Percentiles rank a stretch among this genome's conserved stretches.
phyloP scores from a whole-genome alignment of 2,888 invertebrate species.

The Cryptocheilus praepositus region DNA sequence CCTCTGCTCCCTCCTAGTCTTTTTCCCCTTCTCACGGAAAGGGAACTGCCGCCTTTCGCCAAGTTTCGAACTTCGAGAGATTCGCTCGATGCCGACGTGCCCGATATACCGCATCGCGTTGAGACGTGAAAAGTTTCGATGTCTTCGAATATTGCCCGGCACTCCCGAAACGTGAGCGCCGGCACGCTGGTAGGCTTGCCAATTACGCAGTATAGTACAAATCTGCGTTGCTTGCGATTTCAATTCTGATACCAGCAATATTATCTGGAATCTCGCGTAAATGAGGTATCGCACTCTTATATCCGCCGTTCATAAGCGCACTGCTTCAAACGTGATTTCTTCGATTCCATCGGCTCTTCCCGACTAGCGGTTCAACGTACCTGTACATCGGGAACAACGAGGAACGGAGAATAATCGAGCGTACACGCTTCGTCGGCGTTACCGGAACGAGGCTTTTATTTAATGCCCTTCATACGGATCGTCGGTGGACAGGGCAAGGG shows the following conservation, averaged over 20 bases:
- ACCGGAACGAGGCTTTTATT: constrained; percentile 24
- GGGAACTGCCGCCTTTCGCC: constrained; percentile 18
- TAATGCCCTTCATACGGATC: constrained; percentile 62
- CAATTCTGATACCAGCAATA: too few relatives aligned
- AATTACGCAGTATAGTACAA: too few relatives aligned
- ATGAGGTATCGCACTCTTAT: too few relatives aligned
- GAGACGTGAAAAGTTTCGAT: constrained; percentile 2
- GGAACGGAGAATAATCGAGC: constrained; percentile 16
- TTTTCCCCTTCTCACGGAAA: constrained; percentile 8
- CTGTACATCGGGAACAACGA: background rate
- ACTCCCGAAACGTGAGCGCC: constrained; percentile 1
- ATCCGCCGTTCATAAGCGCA: background rate
- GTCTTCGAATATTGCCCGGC: constrained; percentile 10
- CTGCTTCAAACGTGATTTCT: background rate
- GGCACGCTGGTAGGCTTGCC: too few relatives aligned
- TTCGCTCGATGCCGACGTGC: constrained; percentile 6
- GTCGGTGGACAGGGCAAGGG: constrained; percentile 56
- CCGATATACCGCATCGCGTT: constrained; percentile 12
- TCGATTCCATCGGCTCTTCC: too few relatives aligned
- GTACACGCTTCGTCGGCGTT: constrained; percentile 15
- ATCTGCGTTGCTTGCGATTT: too few relatives aligned
- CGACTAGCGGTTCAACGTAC: background rate
- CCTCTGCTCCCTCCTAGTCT: constrained; percentile 23
- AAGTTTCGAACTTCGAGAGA: constrained; percentile 13
- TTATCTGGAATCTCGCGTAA: too few relatives aligned